Conservation (phyloP, 2,888 invertebrate genomes). For the Onthophagus sagittarius region DNA sequence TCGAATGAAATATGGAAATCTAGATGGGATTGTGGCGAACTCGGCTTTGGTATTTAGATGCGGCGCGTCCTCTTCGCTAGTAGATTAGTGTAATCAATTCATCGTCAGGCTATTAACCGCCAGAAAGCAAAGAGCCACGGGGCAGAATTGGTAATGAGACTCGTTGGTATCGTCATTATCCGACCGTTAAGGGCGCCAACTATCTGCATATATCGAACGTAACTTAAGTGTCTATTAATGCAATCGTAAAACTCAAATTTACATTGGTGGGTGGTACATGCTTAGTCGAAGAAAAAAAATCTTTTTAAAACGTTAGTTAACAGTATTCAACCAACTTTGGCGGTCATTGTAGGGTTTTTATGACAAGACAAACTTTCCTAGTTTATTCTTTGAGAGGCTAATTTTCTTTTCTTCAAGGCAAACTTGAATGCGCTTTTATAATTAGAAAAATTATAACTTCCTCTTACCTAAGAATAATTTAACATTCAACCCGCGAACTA, state of each 20-base stretch:
- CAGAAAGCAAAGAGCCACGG: not conserved
- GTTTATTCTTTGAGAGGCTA: not conserved
- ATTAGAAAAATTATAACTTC: not conserved
- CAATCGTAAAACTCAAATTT: not conserved
- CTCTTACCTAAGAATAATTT: not conserved
- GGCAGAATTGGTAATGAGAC: not conserved
- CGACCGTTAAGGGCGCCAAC: not conserved
- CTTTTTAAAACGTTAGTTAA: not conserved
- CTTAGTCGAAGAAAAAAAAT: not conserved
- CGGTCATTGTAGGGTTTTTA: not conserved
- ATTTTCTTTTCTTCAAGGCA: not conserved
- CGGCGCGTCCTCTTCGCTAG: not conserved
- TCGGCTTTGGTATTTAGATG: not conserved
- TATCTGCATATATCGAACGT: not conserved
- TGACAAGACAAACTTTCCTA: not conserved
- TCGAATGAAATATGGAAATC: conserved; percentile 7
- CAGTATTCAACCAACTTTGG: not conserved
- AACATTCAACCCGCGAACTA: not conserved
- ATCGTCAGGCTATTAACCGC: not conserved
- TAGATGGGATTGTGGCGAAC: not conserved
- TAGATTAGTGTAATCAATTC: not conserved
- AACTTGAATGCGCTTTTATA: not conserved
- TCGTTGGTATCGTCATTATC: not conserved
- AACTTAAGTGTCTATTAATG: not conserved
- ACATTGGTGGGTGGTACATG: too few species aligned